phyloP scores from a whole-genome alignment of 1,140 invertebrate species.

The Camponotus pennsylvanicus region DNA sequence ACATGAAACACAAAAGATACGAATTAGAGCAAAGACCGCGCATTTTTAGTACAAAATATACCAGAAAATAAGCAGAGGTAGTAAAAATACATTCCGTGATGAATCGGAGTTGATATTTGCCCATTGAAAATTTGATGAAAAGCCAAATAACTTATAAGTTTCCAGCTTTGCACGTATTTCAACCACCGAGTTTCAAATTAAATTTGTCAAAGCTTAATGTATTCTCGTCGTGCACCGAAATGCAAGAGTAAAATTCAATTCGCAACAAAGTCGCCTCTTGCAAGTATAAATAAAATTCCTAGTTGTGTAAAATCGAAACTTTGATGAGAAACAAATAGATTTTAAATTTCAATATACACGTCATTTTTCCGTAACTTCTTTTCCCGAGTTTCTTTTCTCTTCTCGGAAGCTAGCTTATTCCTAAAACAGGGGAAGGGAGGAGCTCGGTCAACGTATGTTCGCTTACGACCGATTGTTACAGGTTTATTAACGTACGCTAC shows the following conservation, averaged over 20 bases:
- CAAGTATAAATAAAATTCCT: neutral
- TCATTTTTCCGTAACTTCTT: neutral
- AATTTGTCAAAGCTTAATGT: neutral
- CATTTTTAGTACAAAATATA: neutral
- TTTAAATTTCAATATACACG: neutral
- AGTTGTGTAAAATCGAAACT: neutral
- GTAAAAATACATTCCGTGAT: constrained; percentile 27
- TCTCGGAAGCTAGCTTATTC: neutral
- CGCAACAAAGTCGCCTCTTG: neutral
- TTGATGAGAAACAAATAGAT: neutral
- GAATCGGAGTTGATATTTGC: neutral
- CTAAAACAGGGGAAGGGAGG: neutral
- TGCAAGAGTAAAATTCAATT: neutral
- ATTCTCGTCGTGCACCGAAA: neutral
- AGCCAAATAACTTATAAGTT: neutral
- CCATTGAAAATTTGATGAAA: constrained; percentile 39
- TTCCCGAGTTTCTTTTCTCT: neutral
- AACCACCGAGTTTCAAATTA: neutral
- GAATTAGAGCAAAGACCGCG: neutral
- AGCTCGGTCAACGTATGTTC: neutral
- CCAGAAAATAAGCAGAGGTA: neutral
- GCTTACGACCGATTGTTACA: constrained; percentile 36
- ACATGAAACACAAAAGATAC: too few relatives aligned
- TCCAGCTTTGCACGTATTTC: neutral
- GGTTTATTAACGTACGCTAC: constrained; percentile 47